Evolutionary conservation across 2,888 invertebrate genomes (phyloP), one percentile per base, ranked within the genome.

Genomic region (Noctua janthina): DNA sequence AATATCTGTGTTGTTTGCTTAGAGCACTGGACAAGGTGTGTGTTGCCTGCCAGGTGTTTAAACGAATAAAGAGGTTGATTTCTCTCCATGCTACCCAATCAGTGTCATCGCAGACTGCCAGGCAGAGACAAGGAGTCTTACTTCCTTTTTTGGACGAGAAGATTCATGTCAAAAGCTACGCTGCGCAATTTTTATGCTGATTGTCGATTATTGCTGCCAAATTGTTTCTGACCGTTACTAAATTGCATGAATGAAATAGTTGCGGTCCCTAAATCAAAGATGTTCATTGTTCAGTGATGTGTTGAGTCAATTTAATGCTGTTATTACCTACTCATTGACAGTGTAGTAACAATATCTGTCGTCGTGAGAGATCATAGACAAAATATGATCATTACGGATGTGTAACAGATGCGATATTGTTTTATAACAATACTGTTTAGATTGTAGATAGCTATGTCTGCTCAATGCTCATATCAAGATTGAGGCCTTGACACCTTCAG

Each of bases 231-330:
- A 56, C n/a, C 5, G 39, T 54, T 35, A 81, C 15, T 11, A 74
- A 74, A 72, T n/a, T 81, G 7, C 2, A 59, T 81, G 51, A 82
- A 81, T 67, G 6, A 54, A 81, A 62, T 59, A 23, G 15, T 43
- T 56, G 35, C 10, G 23, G 15, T 80, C n/a, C n/a, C 43, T 20
- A 29, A n/a, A 75, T 68, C 43, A 35, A 74, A 39, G 23, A 17
- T 77, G 20, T 17, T 64, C 20, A 54, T 56, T 67, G n/a, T 35
- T 46, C 7, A 39, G 49, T 23, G 59, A 82, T 67, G 23, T 29
- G 59, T 77, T 82, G 74, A 71, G n/a, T 68, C 68, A 72, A 76
- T 59, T 59, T 62, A 54, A 20, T 68, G 46, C 4, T 46, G 43
- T 46, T 68, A 29, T 46, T n/a, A 43, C 43, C 43, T 43, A 43